These are phyloP conservation scores for Drosophila nikananu DNA, from an alignment of 1,140 invertebrate species.

Conservation along the genomic window DNA sequence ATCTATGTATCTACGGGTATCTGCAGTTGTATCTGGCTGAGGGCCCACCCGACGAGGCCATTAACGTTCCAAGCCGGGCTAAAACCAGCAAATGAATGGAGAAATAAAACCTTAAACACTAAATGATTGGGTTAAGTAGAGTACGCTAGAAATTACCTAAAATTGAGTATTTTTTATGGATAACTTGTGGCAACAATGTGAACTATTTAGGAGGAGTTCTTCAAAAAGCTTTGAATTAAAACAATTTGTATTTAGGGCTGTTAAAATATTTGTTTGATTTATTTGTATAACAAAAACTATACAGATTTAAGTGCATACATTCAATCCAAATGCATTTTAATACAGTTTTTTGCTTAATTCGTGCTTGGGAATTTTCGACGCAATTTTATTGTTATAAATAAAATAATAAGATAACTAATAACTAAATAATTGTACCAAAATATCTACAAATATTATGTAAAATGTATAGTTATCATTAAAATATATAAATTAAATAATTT, in stretches of 20 bases:
- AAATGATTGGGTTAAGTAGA: constrained; percentile 28
- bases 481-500: too few relatives aligned
- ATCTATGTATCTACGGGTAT: constrained; percentile 24
- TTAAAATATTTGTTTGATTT: not conserved
- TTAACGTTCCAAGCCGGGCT: constrained; percentile 49
- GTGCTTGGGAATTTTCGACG: too few relatives aligned
- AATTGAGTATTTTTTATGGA: not conserved
- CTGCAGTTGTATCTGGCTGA: constrained; percentile 35
- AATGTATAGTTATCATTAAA: too few relatives aligned
- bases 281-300: too few relatives aligned
- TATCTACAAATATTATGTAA: too few relatives aligned
- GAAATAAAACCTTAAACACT: constrained; percentile 50
- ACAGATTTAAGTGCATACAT: too few relatives aligned
- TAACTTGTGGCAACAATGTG: not conserved
- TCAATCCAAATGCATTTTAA: too few relatives aligned
- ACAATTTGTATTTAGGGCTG: not conserved
- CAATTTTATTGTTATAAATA: too few relatives aligned
- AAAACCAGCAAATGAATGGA: constrained; percentile 17
- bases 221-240: not conserved
- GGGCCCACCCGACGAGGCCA: constrained; percentile 64
- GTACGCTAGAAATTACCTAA: not conserved
- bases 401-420: too few relatives aligned
- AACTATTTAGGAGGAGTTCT: not conserved
- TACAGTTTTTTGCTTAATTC: too few relatives aligned
- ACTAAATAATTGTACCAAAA: too few relatives aligned